A percentile compares a stretch with the other conserved stretches of the same genome.
These are phyloP conservation scores for Tragopan temminckii DNA, from an alignment of 2,797 vertebrate species.

Conservation along the genomic window DNA sequence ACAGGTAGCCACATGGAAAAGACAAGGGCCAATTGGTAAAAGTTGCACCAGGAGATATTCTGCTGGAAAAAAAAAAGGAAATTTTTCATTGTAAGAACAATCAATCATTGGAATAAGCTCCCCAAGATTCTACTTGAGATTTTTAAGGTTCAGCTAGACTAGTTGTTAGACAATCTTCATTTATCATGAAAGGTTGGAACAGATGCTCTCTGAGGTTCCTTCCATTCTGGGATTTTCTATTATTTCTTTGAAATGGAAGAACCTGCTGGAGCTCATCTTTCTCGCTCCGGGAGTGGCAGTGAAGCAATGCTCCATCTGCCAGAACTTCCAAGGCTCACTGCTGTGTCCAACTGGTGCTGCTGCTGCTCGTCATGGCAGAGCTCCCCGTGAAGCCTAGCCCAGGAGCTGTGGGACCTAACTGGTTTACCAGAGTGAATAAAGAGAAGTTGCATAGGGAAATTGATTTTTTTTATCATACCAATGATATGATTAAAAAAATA, in stretches of 20 bases:
- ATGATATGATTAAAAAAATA: background rate
- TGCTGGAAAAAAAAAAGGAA: background rate
- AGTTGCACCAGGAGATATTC: background rate
- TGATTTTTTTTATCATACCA: accelerated
- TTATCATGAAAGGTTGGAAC: background rate
- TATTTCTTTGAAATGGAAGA: background rate
- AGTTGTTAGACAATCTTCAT: background rate
- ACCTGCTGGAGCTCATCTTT: background rate
- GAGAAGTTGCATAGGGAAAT: background rate
- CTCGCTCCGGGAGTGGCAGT: background rate
- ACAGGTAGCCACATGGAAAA: background rate
- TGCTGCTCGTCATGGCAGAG: background rate
- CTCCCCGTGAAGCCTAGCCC: background rate
- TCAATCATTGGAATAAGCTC: background rate
- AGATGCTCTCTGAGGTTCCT: background rate
- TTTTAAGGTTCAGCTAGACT: background rate
- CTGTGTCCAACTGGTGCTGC: background rate
- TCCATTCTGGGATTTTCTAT: background rate
- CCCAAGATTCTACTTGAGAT: background rate
- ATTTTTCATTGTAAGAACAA: background rate
- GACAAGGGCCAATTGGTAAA: background rate
- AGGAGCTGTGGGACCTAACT: background rate
- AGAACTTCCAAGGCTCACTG: background rate
- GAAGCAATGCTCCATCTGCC: background rate
- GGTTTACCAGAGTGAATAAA: background rate